These are phyloP conservation scores for Macroteleia sp. DNA, from an alignment of 2,888 invertebrate genomes.

Conservation along the genomic window DNA sequence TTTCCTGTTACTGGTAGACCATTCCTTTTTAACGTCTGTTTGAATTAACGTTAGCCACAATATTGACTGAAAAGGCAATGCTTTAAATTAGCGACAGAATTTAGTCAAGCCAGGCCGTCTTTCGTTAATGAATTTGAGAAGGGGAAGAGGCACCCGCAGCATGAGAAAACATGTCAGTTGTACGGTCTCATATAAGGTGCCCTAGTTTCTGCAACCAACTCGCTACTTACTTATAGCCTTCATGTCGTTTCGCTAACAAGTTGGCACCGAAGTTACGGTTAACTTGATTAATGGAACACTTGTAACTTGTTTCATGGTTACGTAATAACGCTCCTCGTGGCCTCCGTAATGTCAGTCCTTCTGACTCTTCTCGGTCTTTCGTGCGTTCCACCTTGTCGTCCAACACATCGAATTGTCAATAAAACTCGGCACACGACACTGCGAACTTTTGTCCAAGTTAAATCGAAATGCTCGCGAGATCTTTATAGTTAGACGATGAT, in stretches of 20 bases:
- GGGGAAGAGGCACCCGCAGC: conserved; percentile 10
- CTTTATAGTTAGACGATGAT: conserved; percentile 10
- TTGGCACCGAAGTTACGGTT: conserved; percentile 73
- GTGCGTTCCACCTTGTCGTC: conserved; percentile 41
- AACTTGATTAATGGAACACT: conserved; percentile 80
- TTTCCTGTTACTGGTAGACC: no score
- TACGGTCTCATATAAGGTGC: conserved; percentile 53
- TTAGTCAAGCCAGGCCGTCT: conserved; percentile 25
- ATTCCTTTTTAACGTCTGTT: no score
- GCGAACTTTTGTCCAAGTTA: conserved; percentile 59
- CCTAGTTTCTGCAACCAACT: conserved; percentile 47
- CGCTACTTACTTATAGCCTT: conserved; percentile 55
- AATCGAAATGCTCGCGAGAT: conserved; percentile 58
- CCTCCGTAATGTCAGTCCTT: conserved; percentile 44
- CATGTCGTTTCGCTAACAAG: conserved; percentile 70
- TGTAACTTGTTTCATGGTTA: conserved; percentile 76
- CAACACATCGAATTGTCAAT: conserved; percentile 60
- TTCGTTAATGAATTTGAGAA: conserved; percentile 29
- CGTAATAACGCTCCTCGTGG: conserved; percentile 71
- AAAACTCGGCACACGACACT: conserved; percentile 44
- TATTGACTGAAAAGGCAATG: neutral
- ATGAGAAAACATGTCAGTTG: conserved; percentile 33
- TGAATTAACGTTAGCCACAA: neutral
- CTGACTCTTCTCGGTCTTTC: conserved; percentile 31
- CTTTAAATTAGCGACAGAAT: conserved; percentile 17